Evolutionary conservation across 2,888 invertebrate genomes (phyloP), one percentile per base, ranked within the genome.

Genomic region (Harpagoxenus sublaevis): DNA sequence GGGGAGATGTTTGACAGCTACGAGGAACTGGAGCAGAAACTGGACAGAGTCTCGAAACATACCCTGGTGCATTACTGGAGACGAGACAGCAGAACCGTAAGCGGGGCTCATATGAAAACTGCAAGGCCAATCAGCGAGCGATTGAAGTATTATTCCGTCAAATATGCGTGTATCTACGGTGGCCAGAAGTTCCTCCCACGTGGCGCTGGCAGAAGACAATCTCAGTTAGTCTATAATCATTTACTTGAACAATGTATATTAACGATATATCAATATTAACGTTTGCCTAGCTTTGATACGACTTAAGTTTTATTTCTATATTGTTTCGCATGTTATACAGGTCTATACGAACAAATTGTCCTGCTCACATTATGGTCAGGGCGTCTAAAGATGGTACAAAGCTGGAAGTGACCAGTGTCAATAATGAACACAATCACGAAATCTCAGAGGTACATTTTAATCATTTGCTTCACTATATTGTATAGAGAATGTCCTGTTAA

Each of bases 51-150:
- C 86, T 95, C 95, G 6, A 94, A 94, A 74, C 94, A 94, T 83
- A 95, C 94, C 87, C 91, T 95, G 53, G 95, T 95, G 0, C 95
- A 95, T 87, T 95, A 95, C 86, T 95, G 95, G 95, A 91, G 95
- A 55, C 92, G 95, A 75, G 95, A 95, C 86, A 95, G 95, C 84
- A 93, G 95, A 87, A 95, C 95, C 1, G 95, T 95, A n/a, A 94
- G 94, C 48, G 95, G 95, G 23, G 95, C 95, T 31, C 95, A 94
- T 87, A 95, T 95, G 93, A 95, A 95, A 92, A 95, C 95, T 10
- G 93, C 95, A 8, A 92, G 95, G 31, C 95, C 95, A 3, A 95
- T 95, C 53, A 94, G 95, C 65, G 92, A 94, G 60, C 89, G 92
- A 73, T 90, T 95, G 12, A 95, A 94, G 86, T 95, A 95, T 91